These are phyloP conservation scores for Fabriciana adippe DNA, from an alignment of 2,888 invertebrate genomes.

Conservation along the genomic window DNA sequence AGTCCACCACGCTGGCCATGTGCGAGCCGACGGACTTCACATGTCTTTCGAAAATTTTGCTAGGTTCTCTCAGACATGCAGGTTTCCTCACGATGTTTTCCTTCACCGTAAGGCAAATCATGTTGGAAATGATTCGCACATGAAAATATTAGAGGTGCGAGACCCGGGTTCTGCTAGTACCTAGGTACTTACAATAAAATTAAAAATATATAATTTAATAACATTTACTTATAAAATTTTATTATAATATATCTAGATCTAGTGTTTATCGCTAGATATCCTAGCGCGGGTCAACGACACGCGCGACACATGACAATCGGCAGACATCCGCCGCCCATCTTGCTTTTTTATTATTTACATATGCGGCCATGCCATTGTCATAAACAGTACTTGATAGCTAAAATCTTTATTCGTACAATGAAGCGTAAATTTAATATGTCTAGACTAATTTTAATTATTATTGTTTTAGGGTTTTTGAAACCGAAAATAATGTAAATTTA, in stretches of 20 bases:
- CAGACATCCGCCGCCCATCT: slow-evolving; percentile 59
- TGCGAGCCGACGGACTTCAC: no score
- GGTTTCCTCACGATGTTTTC: no score
- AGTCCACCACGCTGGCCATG: no score
- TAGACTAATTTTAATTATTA: neutral
- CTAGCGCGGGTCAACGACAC: slow-evolving; percentile 55
- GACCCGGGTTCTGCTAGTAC: no score
- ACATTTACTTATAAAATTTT: neutral
- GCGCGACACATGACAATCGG: slow-evolving; percentile 57
- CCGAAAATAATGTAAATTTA: no score
- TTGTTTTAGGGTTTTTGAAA: no score
- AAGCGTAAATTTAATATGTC: neutral
- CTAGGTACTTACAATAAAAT: no score
- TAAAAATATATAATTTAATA: neutral
- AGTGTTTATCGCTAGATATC: slow-evolving; percentile 47
- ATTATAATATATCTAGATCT: neutral
- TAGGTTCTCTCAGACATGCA: no score
- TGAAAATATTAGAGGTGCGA: no score
- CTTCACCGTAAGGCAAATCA: no score
- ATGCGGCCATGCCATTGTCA: slow-evolving; percentile 42
- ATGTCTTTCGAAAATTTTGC: no score
- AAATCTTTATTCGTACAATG: slow-evolving; percentile 23
- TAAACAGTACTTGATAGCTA: slow-evolving; percentile 30
- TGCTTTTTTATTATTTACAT: slow-evolving; percentile 54
- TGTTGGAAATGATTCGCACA: no score